Evolutionary conservation across 2,113 vertebrate genomes (phyloP).

Genomic region (Cyanoliseus patagonus): DNA sequence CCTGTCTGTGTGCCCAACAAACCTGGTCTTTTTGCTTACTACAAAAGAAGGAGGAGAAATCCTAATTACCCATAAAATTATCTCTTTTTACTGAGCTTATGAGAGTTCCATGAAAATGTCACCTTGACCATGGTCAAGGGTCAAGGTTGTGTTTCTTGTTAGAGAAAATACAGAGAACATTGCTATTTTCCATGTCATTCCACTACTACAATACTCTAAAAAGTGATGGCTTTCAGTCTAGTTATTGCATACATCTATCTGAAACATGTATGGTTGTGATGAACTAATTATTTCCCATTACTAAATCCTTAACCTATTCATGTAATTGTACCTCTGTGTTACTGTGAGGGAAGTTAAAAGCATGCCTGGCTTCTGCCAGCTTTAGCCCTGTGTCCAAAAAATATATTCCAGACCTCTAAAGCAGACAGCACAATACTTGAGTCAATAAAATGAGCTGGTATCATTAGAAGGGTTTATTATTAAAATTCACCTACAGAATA

Average conservation of each 20-base stretch:
- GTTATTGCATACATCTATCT: background rate
- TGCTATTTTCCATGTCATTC: background rate
- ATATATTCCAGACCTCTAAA: background rate
- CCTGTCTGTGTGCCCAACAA: background rate
- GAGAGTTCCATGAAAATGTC: background rate
- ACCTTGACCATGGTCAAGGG: background rate
- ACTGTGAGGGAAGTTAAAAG: background rate
- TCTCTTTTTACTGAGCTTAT: background rate
- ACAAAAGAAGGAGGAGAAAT: background rate
- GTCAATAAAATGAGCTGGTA: background rate
- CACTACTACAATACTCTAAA: background rate
- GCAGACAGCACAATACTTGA: background rate
- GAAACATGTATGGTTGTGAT: rapidly evolving
- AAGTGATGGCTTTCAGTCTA: background rate
- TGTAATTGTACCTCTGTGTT: background rate
- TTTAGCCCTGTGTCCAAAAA: background rate
- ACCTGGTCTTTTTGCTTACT: background rate
- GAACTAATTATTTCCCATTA: background rate
- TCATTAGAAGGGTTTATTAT: background rate
- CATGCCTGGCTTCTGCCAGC: background rate
- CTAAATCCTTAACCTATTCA: background rate
- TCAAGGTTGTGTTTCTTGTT: background rate
- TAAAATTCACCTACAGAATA: background rate
- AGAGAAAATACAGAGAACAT: background rate
- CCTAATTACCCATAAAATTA: background rate